A percentile compares a stretch with the other conserved stretches of the same genome.
phyloP scores from a whole-genome alignment of 2,797 vertebrate genomes.

The Megaceryle alcyon region DNA sequence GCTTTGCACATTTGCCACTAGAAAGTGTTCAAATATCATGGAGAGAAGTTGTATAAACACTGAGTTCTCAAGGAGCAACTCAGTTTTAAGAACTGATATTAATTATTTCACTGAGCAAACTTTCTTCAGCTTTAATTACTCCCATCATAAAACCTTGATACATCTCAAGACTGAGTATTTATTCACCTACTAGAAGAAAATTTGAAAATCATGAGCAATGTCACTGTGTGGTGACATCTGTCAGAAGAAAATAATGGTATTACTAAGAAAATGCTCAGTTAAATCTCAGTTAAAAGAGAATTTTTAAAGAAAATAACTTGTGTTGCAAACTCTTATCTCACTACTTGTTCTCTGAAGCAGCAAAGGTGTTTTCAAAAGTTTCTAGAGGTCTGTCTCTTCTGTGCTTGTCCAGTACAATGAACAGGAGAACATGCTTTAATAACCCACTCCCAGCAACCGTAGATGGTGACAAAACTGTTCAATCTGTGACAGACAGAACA shows the following conservation, averaged over 20 bases:
- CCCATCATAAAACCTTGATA: not conserved
- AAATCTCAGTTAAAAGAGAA: not conserved
- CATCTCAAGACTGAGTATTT: not conserved
- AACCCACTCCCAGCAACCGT: not conserved
- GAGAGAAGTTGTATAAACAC: not conserved
- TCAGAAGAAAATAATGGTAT: not conserved
- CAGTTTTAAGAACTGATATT: not conserved
- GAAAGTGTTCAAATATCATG: not conserved
- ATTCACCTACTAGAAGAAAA: not conserved
- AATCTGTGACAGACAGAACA: not conserved
- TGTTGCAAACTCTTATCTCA: not conserved
- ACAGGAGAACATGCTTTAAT: not conserved
- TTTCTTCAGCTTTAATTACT: not conserved
- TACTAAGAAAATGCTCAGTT: not conserved
- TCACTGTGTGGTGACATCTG: not conserved
- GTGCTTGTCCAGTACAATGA: not conserved
- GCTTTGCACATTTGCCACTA: not conserved
- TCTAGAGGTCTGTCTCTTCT: not conserved
- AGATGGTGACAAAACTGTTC: not conserved
- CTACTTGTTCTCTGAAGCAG: not conserved
- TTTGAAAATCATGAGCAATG: not conserved
- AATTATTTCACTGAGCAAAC: not conserved
- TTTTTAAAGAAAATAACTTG: not conserved
- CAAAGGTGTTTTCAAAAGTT: not conserved
- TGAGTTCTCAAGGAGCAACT: not conserved